These are phyloP conservation scores for Glaucopsyche alexis DNA, from an alignment of 2,888 invertebrate genomes.

Conservation along the genomic window DNA sequence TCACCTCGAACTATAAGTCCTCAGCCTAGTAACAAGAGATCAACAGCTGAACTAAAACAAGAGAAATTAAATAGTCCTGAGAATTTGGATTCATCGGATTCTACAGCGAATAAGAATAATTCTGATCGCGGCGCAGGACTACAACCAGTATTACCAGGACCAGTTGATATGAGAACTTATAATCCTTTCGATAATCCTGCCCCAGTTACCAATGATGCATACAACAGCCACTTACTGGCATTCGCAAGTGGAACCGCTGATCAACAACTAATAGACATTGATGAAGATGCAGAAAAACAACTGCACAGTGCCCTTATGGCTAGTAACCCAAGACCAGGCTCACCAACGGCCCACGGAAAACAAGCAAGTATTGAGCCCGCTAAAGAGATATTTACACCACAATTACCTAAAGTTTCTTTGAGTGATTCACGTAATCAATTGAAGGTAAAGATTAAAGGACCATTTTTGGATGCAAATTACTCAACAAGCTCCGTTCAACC, in stretches of 20 bases:
- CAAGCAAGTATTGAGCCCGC: constrained; percentile 48
- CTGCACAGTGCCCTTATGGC: constrained; percentile 84
- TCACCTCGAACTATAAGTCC: constrained; percentile 81
- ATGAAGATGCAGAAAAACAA: constrained; percentile 89
- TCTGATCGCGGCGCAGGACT: constrained; percentile 59
- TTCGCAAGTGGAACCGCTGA: constrained; percentile 86
- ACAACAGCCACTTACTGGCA: constrained; percentile 81
- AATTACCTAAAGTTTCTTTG: constrained; percentile 84
- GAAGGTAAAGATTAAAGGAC: constrained; percentile 95
- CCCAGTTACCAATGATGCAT: constrained; percentile 80
- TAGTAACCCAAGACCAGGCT: constrained; percentile 68
- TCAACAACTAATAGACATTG: constrained; percentile 85
- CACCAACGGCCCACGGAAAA: constrained; percentile 45
- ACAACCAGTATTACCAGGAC: constrained; percentile 88
- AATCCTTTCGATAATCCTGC: constrained; percentile 82
- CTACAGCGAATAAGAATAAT: constrained; percentile 47
- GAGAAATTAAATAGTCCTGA: constrained; percentile 56
- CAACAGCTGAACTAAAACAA: constrained; percentile 43
- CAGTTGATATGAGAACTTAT: constrained; percentile 94
- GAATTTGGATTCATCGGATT: constrained; percentile 45
- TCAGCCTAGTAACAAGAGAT: constrained; percentile 59
- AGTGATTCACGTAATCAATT: constrained; percentile 91
- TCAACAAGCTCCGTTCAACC: constrained; percentile 82
- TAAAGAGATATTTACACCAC: constrained; percentile 53
- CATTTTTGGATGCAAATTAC: constrained; percentile 88